Conservation (phyloP, 37 sponge, comb jelly and placozoan species). For the Dysidea cf. avara region DNA sequence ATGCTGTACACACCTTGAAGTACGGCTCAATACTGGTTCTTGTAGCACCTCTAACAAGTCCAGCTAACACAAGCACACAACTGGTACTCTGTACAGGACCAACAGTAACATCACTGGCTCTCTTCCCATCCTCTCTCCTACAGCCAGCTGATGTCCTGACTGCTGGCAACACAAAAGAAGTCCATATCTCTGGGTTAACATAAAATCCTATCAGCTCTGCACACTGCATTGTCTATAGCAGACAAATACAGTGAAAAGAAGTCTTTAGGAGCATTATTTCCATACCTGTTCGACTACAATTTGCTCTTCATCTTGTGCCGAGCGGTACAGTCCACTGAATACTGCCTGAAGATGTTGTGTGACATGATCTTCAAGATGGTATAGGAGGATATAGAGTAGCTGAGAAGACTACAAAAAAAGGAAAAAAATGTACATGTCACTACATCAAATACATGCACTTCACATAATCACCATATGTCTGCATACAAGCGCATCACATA, state of each 20-base stretch:
- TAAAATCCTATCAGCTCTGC: conserved; percentile 44
- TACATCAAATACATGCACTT: no score
- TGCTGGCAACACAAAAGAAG: conserved; percentile 70
- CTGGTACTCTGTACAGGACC: conserved; percentile 76
- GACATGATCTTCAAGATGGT: conserved; percentile 76
- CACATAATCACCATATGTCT: no score
- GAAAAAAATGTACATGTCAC: no score
- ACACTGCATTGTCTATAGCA: conserved; percentile 12
- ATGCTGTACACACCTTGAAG: conserved; percentile 21
- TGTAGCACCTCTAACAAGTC: conserved; percentile 39
- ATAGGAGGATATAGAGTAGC: conserved; percentile 62
- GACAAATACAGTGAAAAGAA: neutral
- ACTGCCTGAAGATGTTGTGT: conserved; percentile 87
- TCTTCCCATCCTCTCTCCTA: neutral
- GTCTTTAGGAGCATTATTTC: neutral
- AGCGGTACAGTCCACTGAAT: conserved; percentile 78
- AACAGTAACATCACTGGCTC: conserved; percentile 53
- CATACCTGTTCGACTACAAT: conserved; percentile 50
- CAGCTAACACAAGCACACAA: conserved; percentile 57
- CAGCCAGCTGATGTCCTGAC: conserved; percentile 75
- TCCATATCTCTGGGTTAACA: conserved; percentile 77
- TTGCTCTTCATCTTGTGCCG: conserved; percentile 76
- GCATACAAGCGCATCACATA: no score
- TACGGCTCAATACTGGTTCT: conserved; percentile 5
- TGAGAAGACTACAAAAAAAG: conserved; percentile 57